Evolutionary conservation across 1,140 invertebrate genomes (phyloP), one percentile per base, ranked within the genome.

Genomic region (Carposina sasakii): DNA sequence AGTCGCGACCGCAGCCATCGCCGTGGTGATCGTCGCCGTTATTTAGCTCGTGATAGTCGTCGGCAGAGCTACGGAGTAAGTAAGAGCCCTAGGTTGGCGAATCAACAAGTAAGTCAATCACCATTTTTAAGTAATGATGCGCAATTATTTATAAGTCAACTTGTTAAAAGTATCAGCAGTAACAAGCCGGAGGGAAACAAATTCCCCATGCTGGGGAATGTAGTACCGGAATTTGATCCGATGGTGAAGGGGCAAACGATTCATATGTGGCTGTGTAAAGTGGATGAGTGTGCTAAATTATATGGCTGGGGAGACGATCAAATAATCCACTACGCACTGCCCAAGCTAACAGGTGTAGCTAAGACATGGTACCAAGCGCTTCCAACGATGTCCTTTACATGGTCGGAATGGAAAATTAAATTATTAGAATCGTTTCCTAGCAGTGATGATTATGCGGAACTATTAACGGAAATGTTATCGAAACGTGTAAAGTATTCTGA

Each of bases 211-310:
- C 22, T 55, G 39, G 50, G 47, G 6, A 65, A 65, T 41, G 58
- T 65, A 12, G 45, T 65, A 31, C 59, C 63, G 4, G 54, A 61
- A n/a, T 65, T 66, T 55, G 59, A 60, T 36, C 55, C 57, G 1
- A 58, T 60, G 54, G 21, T 36, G 13, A 54, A 61, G 28, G 45
- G 33, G 0, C 54, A 57, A 41, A 49, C 51, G 12, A 48, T 61
- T 20, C 16, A 39, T n/a, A 40, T 34, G 9, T 57, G 54, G 59
- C 21, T 61, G 2, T 42, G n/a, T 46, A 62, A 62, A 28, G 50
- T 57, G 8, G 52, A 57, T 3, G 54, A 62, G 17, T 53, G 49
- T 49, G 46, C 48, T 10, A 22, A 13, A 31, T 15, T 62, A 24
- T 57, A 62, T 41, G 43, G 30, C 16, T 56, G 52, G 52, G 40